Evolutionary conservation across 2,113 vertebrate genomes (phyloP).

Genomic region (Dipodomys ordii): DNA sequence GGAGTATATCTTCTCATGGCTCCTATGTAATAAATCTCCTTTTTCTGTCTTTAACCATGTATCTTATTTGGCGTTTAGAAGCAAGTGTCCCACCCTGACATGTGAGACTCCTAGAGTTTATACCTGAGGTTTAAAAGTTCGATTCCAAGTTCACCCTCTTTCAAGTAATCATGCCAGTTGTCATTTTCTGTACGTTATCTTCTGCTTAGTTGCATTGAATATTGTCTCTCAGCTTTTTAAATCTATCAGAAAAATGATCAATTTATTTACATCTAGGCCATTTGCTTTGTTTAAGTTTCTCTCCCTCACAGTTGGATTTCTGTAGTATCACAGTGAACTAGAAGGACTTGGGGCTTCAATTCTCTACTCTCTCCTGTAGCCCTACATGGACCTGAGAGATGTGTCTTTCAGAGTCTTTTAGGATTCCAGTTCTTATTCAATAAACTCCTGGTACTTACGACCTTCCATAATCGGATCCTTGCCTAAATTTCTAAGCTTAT

Average conservation of each 20-base stretch:
- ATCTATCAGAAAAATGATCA: neutral
- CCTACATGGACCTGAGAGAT: neutral
- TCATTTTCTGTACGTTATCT: neutral
- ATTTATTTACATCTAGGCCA: neutral
- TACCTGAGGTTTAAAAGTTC: too few species aligned
- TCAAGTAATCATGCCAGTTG: neutral
- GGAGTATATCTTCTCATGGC: too few species aligned
- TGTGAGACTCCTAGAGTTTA: too few species aligned
- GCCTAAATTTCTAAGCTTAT: constrained; percentile 15
- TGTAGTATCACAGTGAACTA: neutral
- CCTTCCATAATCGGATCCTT: neutral
- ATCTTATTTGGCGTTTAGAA: too few species aligned
- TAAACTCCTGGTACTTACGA: neutral
- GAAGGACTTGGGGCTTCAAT: neutral
- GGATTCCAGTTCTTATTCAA: neutral
- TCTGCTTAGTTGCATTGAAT: neutral
- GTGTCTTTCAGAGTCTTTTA: constrained; percentile 30
- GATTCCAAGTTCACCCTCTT: neutral
- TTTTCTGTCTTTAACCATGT: too few species aligned
- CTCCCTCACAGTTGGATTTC: neutral
- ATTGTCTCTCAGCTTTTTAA: neutral
- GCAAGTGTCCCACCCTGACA: too few species aligned
- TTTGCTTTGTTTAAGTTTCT: neutral
- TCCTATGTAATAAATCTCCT: too few species aligned
- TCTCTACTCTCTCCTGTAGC: neutral